A percentile compares a stretch with the other conserved stretches of the same genome.
Evolutionary conservation across 1,140 invertebrate species (phyloP).

Genomic region (Gryllus bimaculatus): DNA sequence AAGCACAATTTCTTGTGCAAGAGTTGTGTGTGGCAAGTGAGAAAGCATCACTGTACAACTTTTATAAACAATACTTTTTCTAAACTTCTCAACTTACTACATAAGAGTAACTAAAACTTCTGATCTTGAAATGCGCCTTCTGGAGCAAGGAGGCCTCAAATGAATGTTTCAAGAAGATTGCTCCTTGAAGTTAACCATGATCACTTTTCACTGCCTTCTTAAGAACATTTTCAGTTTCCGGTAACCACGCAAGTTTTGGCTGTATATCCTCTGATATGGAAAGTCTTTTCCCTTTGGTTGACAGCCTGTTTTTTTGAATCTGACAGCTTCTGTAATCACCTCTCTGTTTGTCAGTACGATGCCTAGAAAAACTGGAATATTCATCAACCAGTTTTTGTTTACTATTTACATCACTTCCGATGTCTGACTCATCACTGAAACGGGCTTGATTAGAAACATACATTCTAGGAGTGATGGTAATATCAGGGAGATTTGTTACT

Average conservation of each 20-base stretch:
- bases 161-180: neutral
- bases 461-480: too few relatives aligned
- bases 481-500: too few relatives aligned
- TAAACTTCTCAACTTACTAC: neutral
- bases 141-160: neutral
- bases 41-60: neutral
- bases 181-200: neutral
- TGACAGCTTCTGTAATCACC: too few relatives aligned
- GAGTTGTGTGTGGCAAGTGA: neutral
- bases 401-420: too few relatives aligned
- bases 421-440: too few relatives aligned
- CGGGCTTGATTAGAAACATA: too few relatives aligned
- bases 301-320: neutral
- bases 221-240: neutral
- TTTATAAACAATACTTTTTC: neutral
- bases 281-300: neutral
- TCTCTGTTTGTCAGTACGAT: too few relatives aligned
- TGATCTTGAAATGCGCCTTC: neutral
- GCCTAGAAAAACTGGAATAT: too few relatives aligned
- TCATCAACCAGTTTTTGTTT: too few relatives aligned
- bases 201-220: neutral
- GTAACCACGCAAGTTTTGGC: neutral
- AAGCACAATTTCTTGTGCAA: neutral
- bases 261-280: neutral
- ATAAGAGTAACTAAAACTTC: neutral